A percentile compares a stretch with the other conserved stretches of the same genome.
phyloP scores from a whole-genome alignment of 2,113 vertebrate species.

The Paradoxurus hermaphroditus region DNA sequence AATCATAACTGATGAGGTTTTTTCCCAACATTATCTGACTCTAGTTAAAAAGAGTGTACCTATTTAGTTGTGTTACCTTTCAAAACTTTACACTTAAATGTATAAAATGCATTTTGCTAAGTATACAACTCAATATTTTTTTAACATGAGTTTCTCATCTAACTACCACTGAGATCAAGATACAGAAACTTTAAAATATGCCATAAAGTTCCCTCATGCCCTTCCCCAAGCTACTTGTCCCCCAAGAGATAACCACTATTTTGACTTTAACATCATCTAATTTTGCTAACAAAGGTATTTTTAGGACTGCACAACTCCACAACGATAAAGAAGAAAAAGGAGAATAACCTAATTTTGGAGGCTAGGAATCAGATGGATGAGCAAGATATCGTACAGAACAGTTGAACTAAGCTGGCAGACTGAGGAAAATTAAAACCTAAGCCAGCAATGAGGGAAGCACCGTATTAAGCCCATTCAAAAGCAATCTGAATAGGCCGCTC shows the following conservation, averaged over 20 bases:
- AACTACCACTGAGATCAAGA: neutral
- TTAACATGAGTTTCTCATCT: neutral
- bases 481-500: neutral
- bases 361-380: neutral
- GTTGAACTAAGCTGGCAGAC: neutral
- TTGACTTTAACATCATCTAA: neutral
- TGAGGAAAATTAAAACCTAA: neutral
- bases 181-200: neutral
- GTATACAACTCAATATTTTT: neutral
- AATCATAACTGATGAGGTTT: neutral
- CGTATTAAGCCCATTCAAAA: neutral
- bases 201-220: neutral
- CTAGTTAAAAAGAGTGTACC: neutral
- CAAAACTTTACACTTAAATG: neutral
- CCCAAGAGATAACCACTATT: neutral
- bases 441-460: neutral
- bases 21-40: neutral
- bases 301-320: neutral
- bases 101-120: neutral
- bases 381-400: neutral
- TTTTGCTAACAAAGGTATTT: slow-evolving; percentile 6
- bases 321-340: neutral
- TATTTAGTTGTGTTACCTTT: neutral
- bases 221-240: neutral
- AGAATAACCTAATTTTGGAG: neutral